Evolutionary conservation across 1,140 invertebrate species (phyloP).

Genomic region (Geopemphigus sp.): DNA sequence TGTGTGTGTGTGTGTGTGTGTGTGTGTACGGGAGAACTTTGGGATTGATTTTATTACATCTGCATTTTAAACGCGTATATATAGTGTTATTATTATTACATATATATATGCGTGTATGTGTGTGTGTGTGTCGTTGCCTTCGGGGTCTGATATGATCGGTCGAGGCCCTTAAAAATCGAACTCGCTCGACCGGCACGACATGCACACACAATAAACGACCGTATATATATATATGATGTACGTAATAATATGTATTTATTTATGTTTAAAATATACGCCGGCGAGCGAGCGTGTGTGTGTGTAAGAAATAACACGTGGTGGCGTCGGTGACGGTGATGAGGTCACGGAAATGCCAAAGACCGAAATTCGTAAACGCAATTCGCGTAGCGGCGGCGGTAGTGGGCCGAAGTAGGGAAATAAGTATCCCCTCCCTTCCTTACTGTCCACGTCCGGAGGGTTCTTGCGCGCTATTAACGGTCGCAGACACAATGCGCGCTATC

Average conservation of each 20-base stretch:
- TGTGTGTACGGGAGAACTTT: slow-evolving; percentile 37
- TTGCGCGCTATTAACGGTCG: slow-evolving; percentile 15
- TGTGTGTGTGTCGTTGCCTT: neutral
- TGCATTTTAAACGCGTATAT: slow-evolving; percentile 32
- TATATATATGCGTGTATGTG: neutral
- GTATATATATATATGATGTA: neutral
- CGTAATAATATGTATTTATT: no score
- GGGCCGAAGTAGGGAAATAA: no score
- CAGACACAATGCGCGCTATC: slow-evolving; percentile 11
- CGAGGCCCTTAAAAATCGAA: slow-evolving; percentile 48
- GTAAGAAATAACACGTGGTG: slow-evolving; percentile 5
- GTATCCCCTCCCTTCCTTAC: neutral
- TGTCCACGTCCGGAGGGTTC: neutral
- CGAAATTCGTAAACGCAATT: slow-evolving; percentile 16
- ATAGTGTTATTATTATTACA: slow-evolving; percentile 23
- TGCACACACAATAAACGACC: slow-evolving; percentile 7
- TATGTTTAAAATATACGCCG: neutral
- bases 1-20: no score
- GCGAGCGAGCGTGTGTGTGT: neutral
- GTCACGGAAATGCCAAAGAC: slow-evolving; percentile 37
- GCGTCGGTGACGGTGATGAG: slow-evolving; percentile 20
- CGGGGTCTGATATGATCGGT: slow-evolving; percentile 43
- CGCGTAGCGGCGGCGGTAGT: no score
- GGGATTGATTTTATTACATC: slow-evolving; percentile 50
- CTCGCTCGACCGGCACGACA: slow-evolving; percentile 42